Evolutionary conservation across 1,140 invertebrate genomes (phyloP), one percentile per base, ranked within the genome.

Genomic region (Musca domestica): DNA sequence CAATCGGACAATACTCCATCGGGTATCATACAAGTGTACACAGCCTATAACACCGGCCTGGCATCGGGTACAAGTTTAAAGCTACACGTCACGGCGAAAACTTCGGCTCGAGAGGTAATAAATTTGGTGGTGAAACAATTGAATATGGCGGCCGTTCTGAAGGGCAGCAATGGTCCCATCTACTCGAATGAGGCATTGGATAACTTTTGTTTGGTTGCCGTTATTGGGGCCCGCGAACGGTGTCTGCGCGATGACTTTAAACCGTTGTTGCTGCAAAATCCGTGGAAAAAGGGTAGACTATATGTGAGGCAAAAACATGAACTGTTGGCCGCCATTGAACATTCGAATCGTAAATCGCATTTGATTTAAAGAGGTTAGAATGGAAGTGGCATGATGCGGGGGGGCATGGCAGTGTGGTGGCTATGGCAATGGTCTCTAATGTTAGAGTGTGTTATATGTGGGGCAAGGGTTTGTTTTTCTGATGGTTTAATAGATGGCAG

Each of bases 171-270:
- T 20, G 93, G 92, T 0, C 94, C 94, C 0, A 90, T 94, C 20
- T 96, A 97, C 75, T 86, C 88, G 0, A 87, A 89, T 0, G 91
- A 93, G 51, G 89, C 91, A 77, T 82, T 93, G 64, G 87, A 88
- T 20, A 93, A 95, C 74, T 98, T 97, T 78, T 98, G 95, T 80
- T 84, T 98, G 17, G 95, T 98, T 0, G 94, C 95, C 0, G 94
- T 97, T 15, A 95, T 98, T 54, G 95, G 95, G 2, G 93, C 94
- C 0, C 83, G 95, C 10, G 95, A 98, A 78, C 84, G 95, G 54
- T 96, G 95, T 77, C 84, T 98, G 1, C 85, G 95, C 12, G 95
- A 98, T 73, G 95, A 98, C 78, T 98, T 96, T 77, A 91, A 93
- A 73, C 94, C 95, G 0, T 83, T 98, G 2, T 91, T 95, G 72